Evolutionary conservation across 2,888 invertebrate species (phyloP).

Genomic region (Macrosoma leucophasiata): DNA sequence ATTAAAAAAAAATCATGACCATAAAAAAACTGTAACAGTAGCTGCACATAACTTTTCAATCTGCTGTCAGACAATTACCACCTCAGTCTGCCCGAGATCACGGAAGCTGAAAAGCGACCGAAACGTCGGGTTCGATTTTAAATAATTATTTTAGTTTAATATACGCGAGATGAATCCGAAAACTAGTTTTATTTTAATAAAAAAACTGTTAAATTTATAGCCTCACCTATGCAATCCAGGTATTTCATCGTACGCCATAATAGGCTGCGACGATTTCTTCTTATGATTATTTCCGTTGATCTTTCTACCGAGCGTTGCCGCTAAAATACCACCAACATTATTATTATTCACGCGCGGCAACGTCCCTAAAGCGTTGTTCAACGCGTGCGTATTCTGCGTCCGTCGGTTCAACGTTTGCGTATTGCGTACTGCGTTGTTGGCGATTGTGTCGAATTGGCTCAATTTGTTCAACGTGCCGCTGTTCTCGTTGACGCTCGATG

Average conservation of each 20-base stretch:
- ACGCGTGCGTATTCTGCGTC: conserved; percentile 48
- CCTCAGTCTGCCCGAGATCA: too few relatives aligned
- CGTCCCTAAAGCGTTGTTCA: conserved; percentile 64
- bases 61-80: too few relatives aligned
- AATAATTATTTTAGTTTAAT: too few relatives aligned
- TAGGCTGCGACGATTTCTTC: conserved; percentile 68
- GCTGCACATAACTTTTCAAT: too few relatives aligned
- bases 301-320: conserved; percentile 65
- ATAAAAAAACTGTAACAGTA: too few relatives aligned
- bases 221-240: conserved; percentile 71
- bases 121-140: too few relatives aligned
- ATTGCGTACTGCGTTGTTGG: conserved; percentile 52
- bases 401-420: conserved; percentile 64
- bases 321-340: conserved; percentile 48
- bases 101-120: too few relatives aligned
- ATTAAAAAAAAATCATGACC: too few relatives aligned
- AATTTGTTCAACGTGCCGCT: conserved; percentile 55
- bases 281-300: conserved; percentile 70
- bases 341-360: conserved; percentile 63
- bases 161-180: too few relatives aligned
- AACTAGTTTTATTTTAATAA: too few relatives aligned
- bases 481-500: conserved; percentile 79
- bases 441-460: conserved; percentile 42
- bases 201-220: conserved; percentile 1
- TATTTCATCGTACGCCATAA: conserved; percentile 76